Base-by-base conservation (phyloP, 2,797 vertebrate species). In the Gobionotothen gibberifrons region DNA sequence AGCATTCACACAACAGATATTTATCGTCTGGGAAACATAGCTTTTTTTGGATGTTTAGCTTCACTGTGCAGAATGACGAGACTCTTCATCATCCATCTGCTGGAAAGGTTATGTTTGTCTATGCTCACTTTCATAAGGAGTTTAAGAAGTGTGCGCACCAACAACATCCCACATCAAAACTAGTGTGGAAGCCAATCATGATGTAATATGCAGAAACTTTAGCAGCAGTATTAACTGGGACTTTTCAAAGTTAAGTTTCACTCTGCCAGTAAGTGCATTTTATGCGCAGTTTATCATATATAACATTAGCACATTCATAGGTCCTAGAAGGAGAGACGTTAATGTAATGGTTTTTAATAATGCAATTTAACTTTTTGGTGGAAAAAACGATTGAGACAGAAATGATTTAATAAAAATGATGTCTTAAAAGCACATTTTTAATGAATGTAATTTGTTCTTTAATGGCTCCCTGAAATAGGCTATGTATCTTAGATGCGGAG, bases 401-500 rank as follows among this genome's bases (percentile, higher is more conserved):
- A 12, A 42, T 60, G 0, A 42, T 48, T 36, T 52, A 26, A 5
- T 8, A 16, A 44, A n/a, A 53, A 42, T 51, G 2, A 40, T 14
- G 3, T 15, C 17, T 48, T 47, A 15, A 58, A 69, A 36, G 26
- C 36, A 17, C 9, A 15, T 39, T n/a, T 36, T 21, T 49, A 32
- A 22, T 58, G 0, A 39, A 54, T 1, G 7, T 2, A 14, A 9
- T n/a, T 74, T 54, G 16, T 42, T 36, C 3, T 54, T 7, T 43
- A 47, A 69, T 13, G 14, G 8, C 9, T 26, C 16, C 7, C n/a
- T 32, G 14, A 57, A 57, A 71, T 2, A 46, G 14, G 44, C 11
- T n/a, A 17, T 67, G 48, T 14, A 40, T 55, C 32, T 48, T 47
- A 16, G 22, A 57, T 42, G 58, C n/a, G 36, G 56, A 51, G 12